Evolutionary conservation across 2,113 vertebrate genomes (phyloP).

Genomic region (Chloropsis hardwickii): DNA sequence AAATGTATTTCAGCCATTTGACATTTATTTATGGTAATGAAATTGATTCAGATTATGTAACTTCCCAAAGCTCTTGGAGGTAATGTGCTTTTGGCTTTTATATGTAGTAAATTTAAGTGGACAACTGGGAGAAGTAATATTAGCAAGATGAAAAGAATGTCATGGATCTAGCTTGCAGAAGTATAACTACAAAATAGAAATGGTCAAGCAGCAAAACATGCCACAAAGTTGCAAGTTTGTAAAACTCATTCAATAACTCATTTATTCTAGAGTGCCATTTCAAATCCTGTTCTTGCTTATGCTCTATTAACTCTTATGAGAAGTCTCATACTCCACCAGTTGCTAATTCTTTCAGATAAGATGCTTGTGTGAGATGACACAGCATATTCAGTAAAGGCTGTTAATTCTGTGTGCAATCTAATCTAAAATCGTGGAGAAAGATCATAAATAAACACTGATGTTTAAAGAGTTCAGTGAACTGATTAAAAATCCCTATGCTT

Average conservation of each 20-base stretch:
- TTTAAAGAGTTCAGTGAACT: neutral
- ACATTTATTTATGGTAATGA: constrained; percentile 73
- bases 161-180: neutral
- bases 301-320: neutral
- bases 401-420: neutral
- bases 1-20: constrained; percentile 57
- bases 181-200: neutral
- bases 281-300: neutral
- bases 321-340: neutral
- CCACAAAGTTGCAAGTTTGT: neutral
- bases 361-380: neutral
- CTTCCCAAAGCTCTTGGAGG: neutral
- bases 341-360: neutral
- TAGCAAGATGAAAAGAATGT: neutral
- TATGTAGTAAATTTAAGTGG: constrained; percentile 31
- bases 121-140: neutral
- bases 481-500: neutral
- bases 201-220: neutral
- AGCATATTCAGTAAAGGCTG: neutral
- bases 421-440: neutral
- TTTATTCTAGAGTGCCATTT: neutral
- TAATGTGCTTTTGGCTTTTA: neutral
- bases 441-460: neutral
- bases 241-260: neutral
- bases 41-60: constrained; percentile 56